Conservation (phyloP, 2,113 vertebrate genomes). For the Channa maculata region DNA sequence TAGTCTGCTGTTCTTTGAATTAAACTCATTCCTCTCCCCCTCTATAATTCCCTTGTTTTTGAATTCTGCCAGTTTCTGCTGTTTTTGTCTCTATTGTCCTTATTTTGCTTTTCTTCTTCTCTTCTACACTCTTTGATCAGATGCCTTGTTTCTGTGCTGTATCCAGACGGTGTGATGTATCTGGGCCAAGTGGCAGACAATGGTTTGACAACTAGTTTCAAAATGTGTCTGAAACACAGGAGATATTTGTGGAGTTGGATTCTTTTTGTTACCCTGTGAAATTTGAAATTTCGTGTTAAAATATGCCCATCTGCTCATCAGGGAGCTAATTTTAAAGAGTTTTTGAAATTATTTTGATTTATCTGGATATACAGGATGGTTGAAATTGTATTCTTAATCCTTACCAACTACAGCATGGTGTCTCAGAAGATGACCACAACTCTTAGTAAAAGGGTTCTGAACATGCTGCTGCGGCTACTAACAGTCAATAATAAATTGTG, state of each 20-base stretch:
- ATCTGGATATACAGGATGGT: not conserved
- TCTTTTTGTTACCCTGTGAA: conserved; percentile 24
- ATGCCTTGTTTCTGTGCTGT: conserved; percentile 48
- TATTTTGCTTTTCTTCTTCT: conserved; percentile 17
- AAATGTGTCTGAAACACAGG: conserved; percentile 28
- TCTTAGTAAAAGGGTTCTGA: too few species aligned
- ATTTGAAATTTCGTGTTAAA: conserved; percentile 16
- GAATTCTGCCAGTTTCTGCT: conserved; percentile 24
- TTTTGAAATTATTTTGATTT: conserved; percentile 11
- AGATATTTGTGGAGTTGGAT: conserved; percentile 1
- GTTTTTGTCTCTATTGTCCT: conserved; percentile 19
- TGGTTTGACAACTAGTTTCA: conserved; percentile 3
- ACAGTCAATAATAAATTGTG: too few species aligned
- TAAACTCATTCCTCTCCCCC: conserved; percentile 6
- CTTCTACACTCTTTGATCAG: conserved; percentile 67
- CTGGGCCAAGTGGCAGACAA: conserved; percentile 71
- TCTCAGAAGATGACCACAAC: too few species aligned
- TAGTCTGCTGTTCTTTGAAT: not conserved
- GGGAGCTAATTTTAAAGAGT: conserved; percentile 16
- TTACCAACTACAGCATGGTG: not conserved
- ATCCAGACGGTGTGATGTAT: conserved; percentile 67
- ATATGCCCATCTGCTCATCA: conserved; percentile 5
- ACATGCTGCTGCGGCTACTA: too few species aligned
- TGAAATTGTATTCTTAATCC: not conserved
- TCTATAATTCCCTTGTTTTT: conserved; percentile 17